Evolutionary conservation across 2,888 invertebrate species (phyloP), one percentile per base, ranked within the genome.

Genomic region (Leptura quadrifasciata): DNA sequence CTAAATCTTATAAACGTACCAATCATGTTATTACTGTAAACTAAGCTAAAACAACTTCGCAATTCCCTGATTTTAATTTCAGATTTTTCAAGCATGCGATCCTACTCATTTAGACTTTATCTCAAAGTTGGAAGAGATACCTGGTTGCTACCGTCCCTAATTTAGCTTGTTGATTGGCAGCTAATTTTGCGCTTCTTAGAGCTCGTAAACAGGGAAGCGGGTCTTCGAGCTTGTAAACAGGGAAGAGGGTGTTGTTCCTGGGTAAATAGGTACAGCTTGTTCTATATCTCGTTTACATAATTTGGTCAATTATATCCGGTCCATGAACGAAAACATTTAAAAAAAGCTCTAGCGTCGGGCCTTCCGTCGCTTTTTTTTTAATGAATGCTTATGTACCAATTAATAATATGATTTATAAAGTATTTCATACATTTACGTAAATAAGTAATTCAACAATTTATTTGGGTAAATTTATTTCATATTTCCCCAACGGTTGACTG

Each of bases 101-200:
- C 39, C 63, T 39, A 17, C 18, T 39, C 63, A 15, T 18, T 17
- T 12, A 18, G 15, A 31, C 17, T 27, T 39, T 63, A 35, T 63
- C 63, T 35, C 35, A 63, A 39, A 39, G 17, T 35, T 24, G 39
- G 63, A 47, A n/a, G 39, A 9, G 63, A 63, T 63, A 63, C 39
- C 63, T 63, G 39, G 20, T 35, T 63, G 63, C 39, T 63, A 63
- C 24, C 17, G 63, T 63, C 35, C 20, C 39, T 27, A 27, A n/a
- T 60, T 60, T 60, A 60, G 27, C 60, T 27, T 35, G 39, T 18
- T 63, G 63, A 63, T 63, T 63, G 63, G 63, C 63, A 63, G 63
- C 63, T 63, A 63, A 39, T 63, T 63, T 18, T 35, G 20, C 63
- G 35, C 63, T 35, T 20, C 21, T 21, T 21, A 20, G 21, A 10